Evolutionary conservation across 1,140 invertebrate species (phyloP).

Genomic region (Platorchestia sp.): DNA sequence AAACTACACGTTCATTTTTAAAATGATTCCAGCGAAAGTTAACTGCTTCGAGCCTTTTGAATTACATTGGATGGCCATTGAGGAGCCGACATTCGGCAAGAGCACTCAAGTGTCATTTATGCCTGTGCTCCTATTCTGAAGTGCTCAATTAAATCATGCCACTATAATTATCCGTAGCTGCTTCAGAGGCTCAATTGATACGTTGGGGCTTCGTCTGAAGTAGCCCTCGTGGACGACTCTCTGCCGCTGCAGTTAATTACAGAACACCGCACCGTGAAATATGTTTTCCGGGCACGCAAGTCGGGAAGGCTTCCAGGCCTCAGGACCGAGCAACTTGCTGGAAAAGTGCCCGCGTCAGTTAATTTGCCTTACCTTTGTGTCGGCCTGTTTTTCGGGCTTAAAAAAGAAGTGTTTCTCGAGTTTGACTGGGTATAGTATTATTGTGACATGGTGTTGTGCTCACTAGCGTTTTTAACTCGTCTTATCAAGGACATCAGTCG

Average conservation of each 20-base stretch:
- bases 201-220: background rate
- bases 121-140: background rate
- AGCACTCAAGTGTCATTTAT: background rate
- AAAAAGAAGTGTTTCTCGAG: background rate
- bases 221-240: background rate
- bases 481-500: background rate
- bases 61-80: background rate
- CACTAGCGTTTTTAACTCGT: background rate
- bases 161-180: background rate
- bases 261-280: constrained; percentile 4
- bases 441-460: background rate
- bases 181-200: background rate
- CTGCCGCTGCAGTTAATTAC: background rate
- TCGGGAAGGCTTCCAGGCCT: background rate
- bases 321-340: background rate
- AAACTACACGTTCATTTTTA: background rate
- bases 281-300: background rate
- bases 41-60: background rate
- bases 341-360: background rate
- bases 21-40: background rate
- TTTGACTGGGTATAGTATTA: background rate
- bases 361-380: background rate
- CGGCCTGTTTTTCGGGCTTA: background rate
- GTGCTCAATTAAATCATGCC: background rate
- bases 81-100: background rate